A percentile compares a stretch with the other conserved stretches of the same genome.
Evolutionary conservation across 2,888 invertebrate genomes (phyloP).

Genomic region (Aleiodes testaceus): DNA sequence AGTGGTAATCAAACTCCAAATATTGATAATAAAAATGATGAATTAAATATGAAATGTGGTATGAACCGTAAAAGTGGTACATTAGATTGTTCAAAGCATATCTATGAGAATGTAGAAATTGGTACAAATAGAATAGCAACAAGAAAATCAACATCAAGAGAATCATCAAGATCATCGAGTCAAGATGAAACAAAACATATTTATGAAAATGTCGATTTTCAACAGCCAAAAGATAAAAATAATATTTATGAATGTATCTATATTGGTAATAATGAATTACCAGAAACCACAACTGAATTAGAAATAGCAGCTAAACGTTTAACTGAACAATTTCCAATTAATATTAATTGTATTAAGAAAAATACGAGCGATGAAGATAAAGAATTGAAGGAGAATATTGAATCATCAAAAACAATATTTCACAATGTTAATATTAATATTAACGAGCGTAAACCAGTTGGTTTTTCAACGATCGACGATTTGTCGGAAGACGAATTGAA

Average conservation of each 20-base stretch:
- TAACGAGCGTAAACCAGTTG: conserved; percentile 56
- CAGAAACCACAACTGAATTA: conserved; percentile 54
- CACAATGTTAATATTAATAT: conserved; percentile 44
- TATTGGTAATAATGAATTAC: conserved; percentile 54
- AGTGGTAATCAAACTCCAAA: conserved; percentile 45
- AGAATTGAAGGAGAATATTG: conserved; percentile 12
- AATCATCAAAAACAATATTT: conserved; percentile 39
- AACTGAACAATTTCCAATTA: conserved; percentile 52
- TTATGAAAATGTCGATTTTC: conserved; percentile 61
- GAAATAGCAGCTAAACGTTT: conserved; percentile 58
- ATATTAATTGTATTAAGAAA: conserved; percentile 21
- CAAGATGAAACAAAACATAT: conserved; percentile 53
- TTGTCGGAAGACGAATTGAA: conserved; percentile 71
- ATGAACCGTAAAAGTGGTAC: neutral
- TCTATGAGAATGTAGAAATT: conserved; percentile 63
- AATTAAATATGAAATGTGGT: conserved; percentile 21
- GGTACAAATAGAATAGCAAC: conserved; percentile 54
- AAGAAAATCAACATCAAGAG: conserved; percentile 41
- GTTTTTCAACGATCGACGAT: conserved; percentile 66
- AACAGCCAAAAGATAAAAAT: conserved; percentile 51
- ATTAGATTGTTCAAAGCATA: conserved; percentile 48
- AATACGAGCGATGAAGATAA: conserved; percentile 40
- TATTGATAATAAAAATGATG: conserved; percentile 6
- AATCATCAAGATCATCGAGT: conserved; percentile 36
- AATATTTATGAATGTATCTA: conserved; percentile 59